phyloP scores from a whole-genome alignment of 2,113 vertebrate genomes.

The Notarius quadriscutis region DNA sequence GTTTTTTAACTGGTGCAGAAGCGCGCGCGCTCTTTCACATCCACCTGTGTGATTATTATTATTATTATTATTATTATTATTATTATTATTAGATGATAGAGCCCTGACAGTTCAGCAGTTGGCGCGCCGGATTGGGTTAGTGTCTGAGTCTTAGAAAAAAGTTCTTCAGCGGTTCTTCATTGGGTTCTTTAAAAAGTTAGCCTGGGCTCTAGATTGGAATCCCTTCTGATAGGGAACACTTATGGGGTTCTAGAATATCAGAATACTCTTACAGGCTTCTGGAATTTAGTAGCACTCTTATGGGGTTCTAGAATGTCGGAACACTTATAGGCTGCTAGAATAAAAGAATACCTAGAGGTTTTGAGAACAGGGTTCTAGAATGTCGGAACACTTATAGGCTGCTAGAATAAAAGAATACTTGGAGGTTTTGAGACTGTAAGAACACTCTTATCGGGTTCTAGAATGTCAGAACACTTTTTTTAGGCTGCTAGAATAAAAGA shows the following conservation, averaged over 20 bases:
- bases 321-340: too few species aligned
- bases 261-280: too few species aligned
- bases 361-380: too few species aligned
- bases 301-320: too few species aligned
- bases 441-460: too few species aligned
- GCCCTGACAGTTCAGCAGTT: background rate
- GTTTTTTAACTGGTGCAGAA: background rate
- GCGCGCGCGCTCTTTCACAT: background rate
- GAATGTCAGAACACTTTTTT: too few species aligned
- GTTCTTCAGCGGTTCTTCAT: background rate
- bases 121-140: background rate
- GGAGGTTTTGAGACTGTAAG: too few species aligned
- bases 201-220: background rate
- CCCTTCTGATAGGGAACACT: background rate
- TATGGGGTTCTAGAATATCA: background rate
- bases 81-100: background rate
- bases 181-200: background rate
- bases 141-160: background rate
- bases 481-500: too few species aligned
- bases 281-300: too few species aligned
- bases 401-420: too few species aligned
- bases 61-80: background rate
- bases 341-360: too few species aligned
- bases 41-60: background rate
- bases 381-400: too few species aligned